Evolutionary conservation across 2,113 vertebrate species (phyloP).

Genomic region (Salvelinus namaycush): DNA sequence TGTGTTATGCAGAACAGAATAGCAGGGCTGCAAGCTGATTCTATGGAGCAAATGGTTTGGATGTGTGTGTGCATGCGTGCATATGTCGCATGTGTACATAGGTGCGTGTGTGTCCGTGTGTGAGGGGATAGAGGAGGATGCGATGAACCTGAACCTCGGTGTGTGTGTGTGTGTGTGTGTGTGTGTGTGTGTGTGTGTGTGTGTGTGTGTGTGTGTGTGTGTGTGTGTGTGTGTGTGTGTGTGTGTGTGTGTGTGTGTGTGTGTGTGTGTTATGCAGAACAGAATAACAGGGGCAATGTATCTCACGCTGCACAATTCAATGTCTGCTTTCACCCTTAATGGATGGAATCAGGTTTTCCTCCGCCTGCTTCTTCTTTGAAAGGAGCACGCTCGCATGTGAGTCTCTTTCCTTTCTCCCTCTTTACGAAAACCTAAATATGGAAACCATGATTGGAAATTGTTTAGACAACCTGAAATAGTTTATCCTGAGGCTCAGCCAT

Average conservation of each 20-base stretch:
- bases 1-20: neutral
- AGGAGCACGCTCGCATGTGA: slow-evolving; percentile 40
- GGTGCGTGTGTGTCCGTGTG: slow-evolving; percentile 4
- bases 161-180: neutral
- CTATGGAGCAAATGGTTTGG: no score
- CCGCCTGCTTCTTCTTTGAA: neutral
- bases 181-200: no score
- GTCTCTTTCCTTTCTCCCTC: slow-evolving; percentile 37
- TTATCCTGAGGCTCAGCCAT: slow-evolving; percentile 52
- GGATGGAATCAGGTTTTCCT: slow-evolving; percentile 42
- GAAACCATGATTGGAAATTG: slow-evolving; percentile 72
- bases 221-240: no score
- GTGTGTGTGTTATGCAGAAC: neutral
- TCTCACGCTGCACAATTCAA: slow-evolving; percentile 39
- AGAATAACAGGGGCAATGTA: neutral
- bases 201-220: no score
- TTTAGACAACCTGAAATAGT: slow-evolving; percentile 71
- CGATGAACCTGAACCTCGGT: neutral
- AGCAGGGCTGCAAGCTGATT: no score
- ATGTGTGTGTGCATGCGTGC: no score
- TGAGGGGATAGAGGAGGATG: neutral
- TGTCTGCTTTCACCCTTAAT: slow-evolving; percentile 42
- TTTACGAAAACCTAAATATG: slow-evolving; percentile 62
- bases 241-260: no score
- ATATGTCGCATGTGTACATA: no score